These are phyloP conservation scores for Scarus forsteni DNA, from an alignment of 2,797 vertebrate species.

Conservation along the genomic window DNA sequence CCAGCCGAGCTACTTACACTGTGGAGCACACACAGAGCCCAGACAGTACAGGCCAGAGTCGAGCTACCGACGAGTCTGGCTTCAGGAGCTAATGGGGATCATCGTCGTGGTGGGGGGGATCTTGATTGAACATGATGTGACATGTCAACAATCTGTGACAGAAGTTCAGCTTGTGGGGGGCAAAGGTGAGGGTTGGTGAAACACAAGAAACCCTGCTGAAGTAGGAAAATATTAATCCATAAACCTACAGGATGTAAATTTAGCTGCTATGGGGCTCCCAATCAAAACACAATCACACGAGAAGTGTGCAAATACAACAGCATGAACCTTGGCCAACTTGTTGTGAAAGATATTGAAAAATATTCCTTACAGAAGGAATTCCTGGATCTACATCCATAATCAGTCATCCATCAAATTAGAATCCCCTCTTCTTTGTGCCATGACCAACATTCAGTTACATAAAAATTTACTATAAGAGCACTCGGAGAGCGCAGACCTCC, in stretches of 20 bases:
- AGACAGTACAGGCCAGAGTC: conserved; percentile 57
- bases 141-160: conserved; percentile 29
- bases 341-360: no score
- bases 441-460: no score
- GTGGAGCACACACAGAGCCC: conserved; percentile 58
- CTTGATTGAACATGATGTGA: conserved; percentile 39
- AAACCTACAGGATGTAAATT: not conserved
- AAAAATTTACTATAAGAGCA: no score
- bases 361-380: no score
- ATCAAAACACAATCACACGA: no score
- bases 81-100: conserved; percentile 66
- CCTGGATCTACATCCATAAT: no score
- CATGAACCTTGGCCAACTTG: no score
- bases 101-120: conserved; percentile 41
- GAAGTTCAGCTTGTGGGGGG: conserved; percentile 15
- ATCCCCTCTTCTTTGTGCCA: no score
- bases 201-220: conserved; percentile 8
- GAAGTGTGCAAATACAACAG: no score
- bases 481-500: no score
- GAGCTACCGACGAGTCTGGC: conserved; percentile 36
- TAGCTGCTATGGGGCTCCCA: no score
- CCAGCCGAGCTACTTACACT: conserved; percentile 76
- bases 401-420: no score
- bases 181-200: conserved; percentile 19
- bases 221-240: conserved; percentile 8